These are phyloP conservation scores for Pseudoips prasinana DNA, from an alignment of 2,888 invertebrate species.

Conservation along the genomic window DNA sequence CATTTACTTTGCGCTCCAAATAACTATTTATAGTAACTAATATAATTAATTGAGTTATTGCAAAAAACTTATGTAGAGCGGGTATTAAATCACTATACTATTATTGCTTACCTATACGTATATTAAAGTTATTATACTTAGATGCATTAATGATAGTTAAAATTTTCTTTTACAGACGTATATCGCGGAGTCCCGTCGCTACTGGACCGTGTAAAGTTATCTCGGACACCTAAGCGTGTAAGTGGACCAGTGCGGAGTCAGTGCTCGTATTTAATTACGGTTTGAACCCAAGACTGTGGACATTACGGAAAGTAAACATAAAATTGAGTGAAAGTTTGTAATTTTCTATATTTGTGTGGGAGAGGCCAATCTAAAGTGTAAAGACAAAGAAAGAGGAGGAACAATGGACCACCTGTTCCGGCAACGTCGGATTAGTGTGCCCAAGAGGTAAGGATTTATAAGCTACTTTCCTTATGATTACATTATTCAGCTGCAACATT, in stretches of 20 bases:
- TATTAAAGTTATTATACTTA: no score
- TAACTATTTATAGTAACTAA: no score
- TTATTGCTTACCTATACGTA: no score
- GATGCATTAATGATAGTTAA: no score
- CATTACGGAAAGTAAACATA: slow-evolving; percentile 38
- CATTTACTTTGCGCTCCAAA: no score
- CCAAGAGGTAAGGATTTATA: slow-evolving; percentile 64
- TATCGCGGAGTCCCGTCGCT: slow-evolving; percentile 5
- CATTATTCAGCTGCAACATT: slow-evolving; percentile 14
- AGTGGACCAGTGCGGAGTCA: slow-evolving; percentile 29
- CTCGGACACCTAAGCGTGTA: slow-evolving; percentile 28
- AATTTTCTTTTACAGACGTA: slow-evolving; percentile 20
- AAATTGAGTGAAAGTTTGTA: slow-evolving; percentile 75
- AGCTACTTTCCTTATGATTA: slow-evolving; percentile 18
- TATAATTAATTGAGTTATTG: no score
- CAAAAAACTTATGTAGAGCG: no score
- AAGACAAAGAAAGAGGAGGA: slow-evolving; percentile 52
- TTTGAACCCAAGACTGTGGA: slow-evolving; percentile 29
- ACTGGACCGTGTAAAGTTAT: slow-evolving; percentile 31
- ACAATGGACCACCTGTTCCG: slow-evolving; percentile 80
- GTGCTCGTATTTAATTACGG: slow-evolving; percentile 27
- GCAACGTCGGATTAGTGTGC: slow-evolving; percentile 73
- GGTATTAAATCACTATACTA: no score
- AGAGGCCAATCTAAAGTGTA: slow-evolving; percentile 54
- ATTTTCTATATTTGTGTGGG: slow-evolving; percentile 62